These are phyloP conservation scores for Lepidocolaptes lacrymiger DNA, from an alignment of 2,797 vertebrate species.

Conservation along the genomic window DNA sequence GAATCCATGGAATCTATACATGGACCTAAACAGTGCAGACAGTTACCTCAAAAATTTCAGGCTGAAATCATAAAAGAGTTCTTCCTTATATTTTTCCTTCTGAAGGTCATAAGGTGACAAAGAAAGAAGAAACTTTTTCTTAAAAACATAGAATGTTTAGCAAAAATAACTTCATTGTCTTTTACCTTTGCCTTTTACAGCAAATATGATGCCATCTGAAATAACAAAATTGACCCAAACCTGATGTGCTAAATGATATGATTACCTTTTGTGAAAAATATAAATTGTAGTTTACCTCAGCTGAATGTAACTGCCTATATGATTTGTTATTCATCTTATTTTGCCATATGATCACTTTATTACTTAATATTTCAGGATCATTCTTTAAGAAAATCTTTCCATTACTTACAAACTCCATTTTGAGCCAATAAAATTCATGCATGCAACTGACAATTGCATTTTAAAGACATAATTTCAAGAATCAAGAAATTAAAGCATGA, in stretches of 20 bases:
- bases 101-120: neutral
- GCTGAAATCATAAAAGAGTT: neutral
- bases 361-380: neutral
- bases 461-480: neutral
- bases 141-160: neutral
- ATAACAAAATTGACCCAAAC: neutral
- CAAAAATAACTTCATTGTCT: neutral
- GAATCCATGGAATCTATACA: neutral
- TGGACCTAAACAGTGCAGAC: neutral
- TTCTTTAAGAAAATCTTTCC: neutral
- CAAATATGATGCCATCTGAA: neutral
- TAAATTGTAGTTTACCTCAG: neutral
- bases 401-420: neutral
- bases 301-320: neutral
- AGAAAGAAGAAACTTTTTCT: neutral
- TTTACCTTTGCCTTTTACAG: neutral
- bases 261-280: neutral
- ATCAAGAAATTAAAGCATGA: neutral
- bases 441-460: neutral
- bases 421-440: neutral
- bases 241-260: fast-evolving
- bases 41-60: neutral
- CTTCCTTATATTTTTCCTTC: neutral
- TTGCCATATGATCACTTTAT: neutral
- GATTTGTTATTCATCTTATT: neutral